A percentile compares a stretch with the other conserved stretches of the same genome.
Conservation (phyloP, 2,888 invertebrate species). For the Plebejus melissa region DNA sequence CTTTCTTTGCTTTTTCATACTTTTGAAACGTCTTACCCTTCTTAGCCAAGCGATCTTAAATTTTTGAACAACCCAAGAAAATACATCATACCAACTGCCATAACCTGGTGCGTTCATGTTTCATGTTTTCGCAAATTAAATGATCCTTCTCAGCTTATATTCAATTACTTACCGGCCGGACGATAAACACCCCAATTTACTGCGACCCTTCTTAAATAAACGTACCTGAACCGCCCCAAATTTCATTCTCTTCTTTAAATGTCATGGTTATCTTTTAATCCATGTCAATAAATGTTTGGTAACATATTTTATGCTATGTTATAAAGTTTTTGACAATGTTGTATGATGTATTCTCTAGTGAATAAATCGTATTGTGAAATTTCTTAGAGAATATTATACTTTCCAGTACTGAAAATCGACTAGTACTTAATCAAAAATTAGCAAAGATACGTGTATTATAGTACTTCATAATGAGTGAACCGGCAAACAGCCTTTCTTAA, state of each 20-base stretch:
- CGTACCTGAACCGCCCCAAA: constrained; percentile 1
- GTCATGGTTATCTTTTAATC: not conserved
- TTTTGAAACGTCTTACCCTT: not conserved
- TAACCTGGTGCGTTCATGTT: not conserved
- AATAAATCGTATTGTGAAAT: too few relatives aligned
- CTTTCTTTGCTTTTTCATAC: too few relatives aligned
- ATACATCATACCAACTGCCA: not conserved
- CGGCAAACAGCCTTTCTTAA: too few relatives aligned
- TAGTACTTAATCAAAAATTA: too few relatives aligned
- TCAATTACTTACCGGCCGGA: constrained; percentile 8
- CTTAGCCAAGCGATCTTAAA: not conserved
- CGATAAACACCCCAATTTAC: constrained; percentile 12
- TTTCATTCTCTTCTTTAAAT: not conserved
- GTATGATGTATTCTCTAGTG: too few relatives aligned
- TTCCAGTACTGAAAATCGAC: too few relatives aligned
- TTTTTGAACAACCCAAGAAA: not conserved
- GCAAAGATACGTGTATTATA: too few relatives aligned
- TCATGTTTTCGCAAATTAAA: constrained; percentile 2
- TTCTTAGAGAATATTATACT: too few relatives aligned
- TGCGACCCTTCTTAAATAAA: constrained; percentile 12
- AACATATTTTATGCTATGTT: not conserved
- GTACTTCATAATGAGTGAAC: too few relatives aligned
- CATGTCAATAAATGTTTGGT: not conserved
- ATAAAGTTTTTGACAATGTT: too few relatives aligned
- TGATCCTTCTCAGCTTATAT: not conserved